These are phyloP conservation scores for Thalassarche chlororhynchos DNA, from an alignment of 2,113 vertebrate species.

Conservation along the genomic window DNA sequence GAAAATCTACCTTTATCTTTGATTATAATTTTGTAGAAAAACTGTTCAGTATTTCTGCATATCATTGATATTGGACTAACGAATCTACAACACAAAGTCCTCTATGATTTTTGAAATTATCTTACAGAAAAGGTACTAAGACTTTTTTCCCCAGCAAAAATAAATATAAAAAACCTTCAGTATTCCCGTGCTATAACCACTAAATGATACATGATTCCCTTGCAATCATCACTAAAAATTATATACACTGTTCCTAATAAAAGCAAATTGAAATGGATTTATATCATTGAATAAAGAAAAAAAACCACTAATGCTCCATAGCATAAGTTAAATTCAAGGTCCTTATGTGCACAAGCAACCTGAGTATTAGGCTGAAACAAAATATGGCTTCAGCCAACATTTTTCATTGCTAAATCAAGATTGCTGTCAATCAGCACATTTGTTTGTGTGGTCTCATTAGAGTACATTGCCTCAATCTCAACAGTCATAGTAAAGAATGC, in stretches of 20 bases:
- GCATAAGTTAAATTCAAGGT: not conserved
- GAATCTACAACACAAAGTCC: not conserved
- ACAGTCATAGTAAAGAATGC: conserved; percentile 54
- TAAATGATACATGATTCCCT: not conserved
- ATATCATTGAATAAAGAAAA: not conserved
- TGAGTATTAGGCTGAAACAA: conserved; percentile 17
- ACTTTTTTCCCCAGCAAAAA: not conserved
- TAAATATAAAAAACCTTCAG: not conserved
- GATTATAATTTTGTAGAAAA: not conserved
- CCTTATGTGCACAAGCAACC: not conserved
- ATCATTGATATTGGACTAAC: not conserved
- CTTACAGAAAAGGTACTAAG: not conserved
- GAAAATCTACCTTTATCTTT: not conserved
- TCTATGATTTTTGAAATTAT: not conserved
- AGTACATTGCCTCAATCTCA: conserved; percentile 44
- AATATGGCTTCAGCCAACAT: conserved; percentile 11
- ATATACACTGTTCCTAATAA: not conserved
- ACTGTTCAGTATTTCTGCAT: not conserved
- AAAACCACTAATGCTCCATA: not conserved
- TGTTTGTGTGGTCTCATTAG: conserved; percentile 69
- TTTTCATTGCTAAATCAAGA: conserved; percentile 60
- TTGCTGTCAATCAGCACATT: conserved; percentile 71
- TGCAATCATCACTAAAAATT: not conserved
- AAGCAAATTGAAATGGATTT: not conserved
- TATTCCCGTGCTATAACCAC: not conserved